Evolutionary conservation across 2,113 vertebrate species (phyloP), one percentile per base, ranked within the genome.

Genomic region (Pelusios castaneus): DNA sequence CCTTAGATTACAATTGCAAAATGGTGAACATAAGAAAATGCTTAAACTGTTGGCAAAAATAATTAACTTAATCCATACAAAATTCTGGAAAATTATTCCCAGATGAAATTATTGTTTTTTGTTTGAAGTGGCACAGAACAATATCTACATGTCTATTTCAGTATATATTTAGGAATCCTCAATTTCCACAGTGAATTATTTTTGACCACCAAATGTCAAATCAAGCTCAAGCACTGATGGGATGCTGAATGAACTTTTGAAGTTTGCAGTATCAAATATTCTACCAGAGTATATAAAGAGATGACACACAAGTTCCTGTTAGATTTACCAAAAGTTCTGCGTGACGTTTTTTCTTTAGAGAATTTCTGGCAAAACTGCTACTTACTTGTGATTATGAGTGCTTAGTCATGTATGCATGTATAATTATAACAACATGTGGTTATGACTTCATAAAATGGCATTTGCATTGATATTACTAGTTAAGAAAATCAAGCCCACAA

Each of bases 401-500:
- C 24, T 88, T 93, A 95, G 87, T 90, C 87, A 88, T 91, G n/a
- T 87, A 52, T 21, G 52, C 45, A 60, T 58, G 81, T 77, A 60
- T 52, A 84, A 41, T 86, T 91, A 56, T 79, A 95, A 83, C 29
- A 92, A 31, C 83, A 75, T 31, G 87, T 80, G 81, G 54, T 67
- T 91, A 24, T 82, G 77, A 88, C 56, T 82, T 41, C 67, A 84
- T 51, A 82, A 95, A 95, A 73, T n/a, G 25, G 43, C 75, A 94
- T 92, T 94, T 94, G 67, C 80, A 93, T 41, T 94, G 84, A 89
- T 95, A 91, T 88, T 78, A 84, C 43, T 54, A 90, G 80, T 92
- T 95, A 95, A 95, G 84, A 84, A 94, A 93, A 91, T 91, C 58
- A 91, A 94, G 58, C 85, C 81, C 87, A 90, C 85, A 90, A 84